These are phyloP conservation scores for Eupithecia centaureata DNA, from an alignment of 2,888 invertebrate species.

Conservation along the genomic window DNA sequence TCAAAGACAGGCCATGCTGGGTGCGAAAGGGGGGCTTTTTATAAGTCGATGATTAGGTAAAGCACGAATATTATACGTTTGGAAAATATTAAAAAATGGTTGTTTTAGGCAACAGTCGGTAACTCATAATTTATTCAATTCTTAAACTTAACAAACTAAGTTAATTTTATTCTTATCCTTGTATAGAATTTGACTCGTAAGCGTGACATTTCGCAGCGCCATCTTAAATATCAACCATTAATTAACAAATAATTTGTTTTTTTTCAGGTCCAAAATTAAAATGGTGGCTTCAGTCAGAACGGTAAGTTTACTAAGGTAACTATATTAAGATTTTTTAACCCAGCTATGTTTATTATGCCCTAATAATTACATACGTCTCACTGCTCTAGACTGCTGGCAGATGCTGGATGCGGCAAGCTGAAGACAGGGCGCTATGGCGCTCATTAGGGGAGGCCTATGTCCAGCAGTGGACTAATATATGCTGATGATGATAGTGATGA, in stretches of 20 bases:
- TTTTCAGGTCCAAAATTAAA: slow-evolving; percentile 36
- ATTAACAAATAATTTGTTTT: slow-evolving; percentile 16
- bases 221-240: background rate
- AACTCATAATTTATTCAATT: too few relatives aligned
- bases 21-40: too few relatives aligned
- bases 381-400: too few relatives aligned
- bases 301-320: slow-evolving; percentile 40
- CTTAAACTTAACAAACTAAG: too few relatives aligned
- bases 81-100: too few relatives aligned
- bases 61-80: too few relatives aligned
- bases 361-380: too few relatives aligned
- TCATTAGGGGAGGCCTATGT: background rate
- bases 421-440: background rate
- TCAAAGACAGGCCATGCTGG: too few relatives aligned
- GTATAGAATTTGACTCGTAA: background rate
- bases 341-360: background rate
- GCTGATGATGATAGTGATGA: background rate
- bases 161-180: too few relatives aligned
- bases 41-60: too few relatives aligned
- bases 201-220: background rate
- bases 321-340: background rate
- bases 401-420: background rate
- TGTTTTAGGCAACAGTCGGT: too few relatives aligned
- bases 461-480: background rate
- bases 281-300: slow-evolving; percentile 43